A percentile compares a stretch with the other conserved stretches of the same genome.
These are phyloP conservation scores for Panorpa germanica DNA, from an alignment of 2,888 invertebrate genomes.

Conservation along the genomic window DNA sequence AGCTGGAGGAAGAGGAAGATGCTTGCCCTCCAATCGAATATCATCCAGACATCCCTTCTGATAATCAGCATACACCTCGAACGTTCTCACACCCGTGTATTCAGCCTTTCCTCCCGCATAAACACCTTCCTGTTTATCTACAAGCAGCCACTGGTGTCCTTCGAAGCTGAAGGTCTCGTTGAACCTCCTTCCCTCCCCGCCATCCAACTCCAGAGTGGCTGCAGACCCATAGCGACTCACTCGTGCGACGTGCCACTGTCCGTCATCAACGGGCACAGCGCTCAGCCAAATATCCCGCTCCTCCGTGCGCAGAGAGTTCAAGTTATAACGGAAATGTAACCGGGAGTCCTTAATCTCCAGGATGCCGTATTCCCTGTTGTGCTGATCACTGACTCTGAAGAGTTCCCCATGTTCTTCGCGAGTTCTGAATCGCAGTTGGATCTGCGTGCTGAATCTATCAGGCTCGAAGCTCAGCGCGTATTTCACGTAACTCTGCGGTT, in stretches of 20 bases:
- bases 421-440: constrained; percentile 86
- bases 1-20: constrained; percentile 81
- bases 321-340: constrained; percentile 79
- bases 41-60: constrained; percentile 67
- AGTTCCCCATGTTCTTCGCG: constrained; percentile 85
- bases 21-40: constrained; percentile 79
- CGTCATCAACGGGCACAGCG: constrained; percentile 80
- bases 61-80: constrained; percentile 87
- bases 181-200: constrained; percentile 84
- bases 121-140: constrained; percentile 87
- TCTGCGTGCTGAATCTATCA: constrained; percentile 77
- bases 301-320: constrained; percentile 79
- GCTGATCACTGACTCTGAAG: constrained; percentile 85
- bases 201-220: constrained; percentile 81
- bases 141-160: constrained; percentile 81
- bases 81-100: constrained; percentile 82
- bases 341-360: constrained; percentile 79
- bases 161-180: constrained; percentile 82
- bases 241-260: constrained; percentile 91
- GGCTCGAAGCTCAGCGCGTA: constrained; percentile 90
- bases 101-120: constrained; percentile 93
- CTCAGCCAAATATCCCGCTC: constrained; percentile 81
- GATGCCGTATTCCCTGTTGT: constrained; percentile 85
- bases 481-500: constrained; percentile 89
- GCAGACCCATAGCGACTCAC: constrained; percentile 85